Base-by-base conservation (phyloP, 2,888 invertebrate genomes). In the Cerastis rubricosa region DNA sequence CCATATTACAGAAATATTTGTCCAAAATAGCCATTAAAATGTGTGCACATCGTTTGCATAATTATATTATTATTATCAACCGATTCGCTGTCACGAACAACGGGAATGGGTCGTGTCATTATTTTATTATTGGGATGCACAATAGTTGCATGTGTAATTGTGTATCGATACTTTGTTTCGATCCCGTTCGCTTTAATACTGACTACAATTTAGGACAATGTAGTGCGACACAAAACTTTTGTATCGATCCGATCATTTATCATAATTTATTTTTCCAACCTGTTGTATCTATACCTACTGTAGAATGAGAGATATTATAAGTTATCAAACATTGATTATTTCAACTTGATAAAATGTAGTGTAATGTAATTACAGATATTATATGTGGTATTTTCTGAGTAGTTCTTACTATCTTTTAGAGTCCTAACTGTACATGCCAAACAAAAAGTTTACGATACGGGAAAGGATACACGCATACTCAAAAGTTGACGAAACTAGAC, bases 31-130 rank as follows among this genome's bases (percentile, higher is more conserved):
- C 45, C 57, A 72, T 79, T 83, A 59, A 74, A 83, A 76, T 79
- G 75, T 78, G 61, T 69, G 66, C 69, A 63, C 35, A 72, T 76
- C 75, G 75, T 83, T 83, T 76, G 72, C 75, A 83, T 83, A 80
- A 83, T 79, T 66, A 51, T 63, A 67, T 79, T 70, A 70, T 70
- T 79, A 83, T 80, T 79, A 72, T 80, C 63, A 79, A 59, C 51
- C 72, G 67, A 71, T 76, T 43, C 59, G 59, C 35, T 83, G 72
- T 72, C 72, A 81, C 71, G 70, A 74, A 71, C 70, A 61, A 64
- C 17, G 45, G 5, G 14, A 70, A 66, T 61, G n/a, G 54, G 8
- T 25, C n/a, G 3, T 63, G 65, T 63, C n/a, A 63, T 49, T 70
- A 73, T 67, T 69, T 69, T 8, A 35, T 1, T 35, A 4, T 43